These are phyloP conservation scores for Neolamprologus hecqui DNA, from an alignment of 2,113 vertebrate species.

Conservation along the genomic window DNA sequence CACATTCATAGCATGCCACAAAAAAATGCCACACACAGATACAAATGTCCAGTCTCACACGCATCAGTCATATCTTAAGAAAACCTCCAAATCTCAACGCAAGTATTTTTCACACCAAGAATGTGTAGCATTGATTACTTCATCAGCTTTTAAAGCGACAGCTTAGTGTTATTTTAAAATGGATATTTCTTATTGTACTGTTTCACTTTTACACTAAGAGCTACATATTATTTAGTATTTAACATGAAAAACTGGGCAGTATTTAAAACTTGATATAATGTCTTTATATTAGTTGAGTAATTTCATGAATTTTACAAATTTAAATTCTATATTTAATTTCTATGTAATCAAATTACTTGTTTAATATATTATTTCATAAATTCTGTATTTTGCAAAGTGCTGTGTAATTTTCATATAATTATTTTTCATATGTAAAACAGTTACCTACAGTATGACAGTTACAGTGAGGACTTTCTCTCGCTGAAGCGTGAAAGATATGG, in stretches of 20 bases:
- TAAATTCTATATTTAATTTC: not conserved
- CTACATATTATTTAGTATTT: not conserved
- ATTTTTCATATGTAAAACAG: not conserved
- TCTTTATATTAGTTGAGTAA: not conserved
- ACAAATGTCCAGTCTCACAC: not conserved
- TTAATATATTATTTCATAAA: not conserved
- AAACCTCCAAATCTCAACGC: not conserved
- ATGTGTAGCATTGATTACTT: not conserved
- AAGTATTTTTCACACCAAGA: not conserved
- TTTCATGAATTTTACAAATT: not conserved
- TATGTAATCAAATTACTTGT: not conserved
- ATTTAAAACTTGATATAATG: not conserved
- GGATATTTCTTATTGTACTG: not conserved
- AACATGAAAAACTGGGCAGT: not conserved
- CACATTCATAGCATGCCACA: conserved; percentile 38
- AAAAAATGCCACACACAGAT: conserved; percentile 8
- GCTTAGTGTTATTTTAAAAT: not conserved
- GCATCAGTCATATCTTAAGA: not conserved
- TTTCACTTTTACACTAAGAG: not conserved
- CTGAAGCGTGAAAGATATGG: not conserved
- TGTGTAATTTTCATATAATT: not conserved
- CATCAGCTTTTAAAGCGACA: not conserved
- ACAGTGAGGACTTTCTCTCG: not conserved
- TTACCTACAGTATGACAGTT: not conserved
- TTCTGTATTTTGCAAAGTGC: not conserved